Evolutionary conservation across 2,888 invertebrate genomes (phyloP).

Genomic region (Habrosyne pyritoides): DNA sequence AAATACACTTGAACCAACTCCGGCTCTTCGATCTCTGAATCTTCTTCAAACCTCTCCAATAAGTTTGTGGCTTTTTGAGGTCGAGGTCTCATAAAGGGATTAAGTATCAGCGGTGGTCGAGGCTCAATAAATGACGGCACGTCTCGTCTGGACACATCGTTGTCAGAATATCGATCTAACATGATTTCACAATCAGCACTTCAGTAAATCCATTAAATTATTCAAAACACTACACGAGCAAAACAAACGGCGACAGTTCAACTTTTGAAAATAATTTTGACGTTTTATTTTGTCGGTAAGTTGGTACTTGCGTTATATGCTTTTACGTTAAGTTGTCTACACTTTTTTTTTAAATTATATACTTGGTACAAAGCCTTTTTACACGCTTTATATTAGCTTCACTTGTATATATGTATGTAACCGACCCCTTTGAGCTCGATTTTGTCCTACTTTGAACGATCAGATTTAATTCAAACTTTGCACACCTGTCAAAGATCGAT

Average conservation of each 20-base stretch:
- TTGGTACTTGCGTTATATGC: conserved; percentile 13
- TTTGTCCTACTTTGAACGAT: no score
- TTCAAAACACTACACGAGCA: conserved; percentile 15
- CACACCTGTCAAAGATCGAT: no score
- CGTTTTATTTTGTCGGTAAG: conserved; percentile 8
- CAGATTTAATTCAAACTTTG: no score
- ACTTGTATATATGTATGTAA: no score
- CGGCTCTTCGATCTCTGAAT: conserved; percentile 63
- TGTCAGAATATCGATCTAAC: conserved; percentile 59
- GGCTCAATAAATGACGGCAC: conserved; percentile 80
- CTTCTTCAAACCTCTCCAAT: conserved; percentile 67
- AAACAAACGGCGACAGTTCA: conserved; percentile 43
- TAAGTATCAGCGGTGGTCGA: conserved; percentile 68
- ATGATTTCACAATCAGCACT: conserved; percentile 26
- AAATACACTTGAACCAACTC: conserved; percentile 81
- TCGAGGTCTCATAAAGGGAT: conserved; percentile 75
- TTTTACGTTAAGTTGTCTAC: no score
- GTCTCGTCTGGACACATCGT: conserved; percentile 56
- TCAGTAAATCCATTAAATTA: conserved; percentile 5
- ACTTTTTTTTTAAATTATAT: no score
- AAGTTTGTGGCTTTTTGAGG: conserved; percentile 73
- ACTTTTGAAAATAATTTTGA: conserved; percentile 30
- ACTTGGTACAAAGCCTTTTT: no score
- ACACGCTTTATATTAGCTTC: no score
- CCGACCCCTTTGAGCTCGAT: no score